These are phyloP conservation scores for Phortica variegata DNA, from an alignment of 1,140 invertebrate species.

Conservation along the genomic window DNA sequence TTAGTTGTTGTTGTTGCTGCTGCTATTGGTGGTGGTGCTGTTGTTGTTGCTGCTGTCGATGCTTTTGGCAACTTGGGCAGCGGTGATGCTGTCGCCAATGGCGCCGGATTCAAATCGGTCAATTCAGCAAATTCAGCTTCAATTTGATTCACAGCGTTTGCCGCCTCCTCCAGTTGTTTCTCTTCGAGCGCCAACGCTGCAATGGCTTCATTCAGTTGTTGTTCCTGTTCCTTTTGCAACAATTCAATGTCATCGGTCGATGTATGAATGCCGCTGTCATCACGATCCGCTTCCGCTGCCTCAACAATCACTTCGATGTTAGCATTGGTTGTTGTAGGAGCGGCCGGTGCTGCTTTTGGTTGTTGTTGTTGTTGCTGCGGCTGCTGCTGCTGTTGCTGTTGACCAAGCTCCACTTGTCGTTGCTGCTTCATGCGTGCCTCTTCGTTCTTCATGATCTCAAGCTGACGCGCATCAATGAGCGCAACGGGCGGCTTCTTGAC, in stretches of 20 bases:
- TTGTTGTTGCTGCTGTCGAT: conserved; percentile 8
- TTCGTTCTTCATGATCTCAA: conserved; percentile 50
- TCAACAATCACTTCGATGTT: conserved; percentile 28
- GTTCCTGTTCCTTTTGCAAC: conserved; percentile 33
- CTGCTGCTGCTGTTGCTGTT: too few relatives aligned
- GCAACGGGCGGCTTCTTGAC: conserved; percentile 37
- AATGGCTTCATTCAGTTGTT: conserved; percentile 46
- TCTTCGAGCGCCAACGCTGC: conserved; percentile 45
- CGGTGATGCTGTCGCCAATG: conserved; percentile 14
- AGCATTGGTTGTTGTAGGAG: conserved; percentile 23
- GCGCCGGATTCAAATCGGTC: conserved; percentile 31
- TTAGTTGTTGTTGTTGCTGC: conserved; percentile 22
- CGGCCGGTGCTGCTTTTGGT: conserved; percentile 2
- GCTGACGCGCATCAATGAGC: conserved; percentile 48
- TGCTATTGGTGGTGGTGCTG: conserved; percentile 6
- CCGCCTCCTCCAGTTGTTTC: conserved; percentile 46
- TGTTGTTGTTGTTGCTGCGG: conserved; percentile 6
- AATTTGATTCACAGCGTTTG: conserved; percentile 51
- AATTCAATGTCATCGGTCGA: conserved; percentile 61
- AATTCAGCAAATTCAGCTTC: conserved; percentile 50
- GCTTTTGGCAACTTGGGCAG: too few relatives aligned
- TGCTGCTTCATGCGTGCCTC: conserved; percentile 39
- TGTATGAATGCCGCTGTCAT: conserved; percentile 80
- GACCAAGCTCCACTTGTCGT: conserved; percentile 1
- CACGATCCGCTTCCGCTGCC: conserved; percentile 69